phyloP scores from a whole-genome alignment of 1,140 invertebrate genomes.

The Papilio polytes region DNA sequence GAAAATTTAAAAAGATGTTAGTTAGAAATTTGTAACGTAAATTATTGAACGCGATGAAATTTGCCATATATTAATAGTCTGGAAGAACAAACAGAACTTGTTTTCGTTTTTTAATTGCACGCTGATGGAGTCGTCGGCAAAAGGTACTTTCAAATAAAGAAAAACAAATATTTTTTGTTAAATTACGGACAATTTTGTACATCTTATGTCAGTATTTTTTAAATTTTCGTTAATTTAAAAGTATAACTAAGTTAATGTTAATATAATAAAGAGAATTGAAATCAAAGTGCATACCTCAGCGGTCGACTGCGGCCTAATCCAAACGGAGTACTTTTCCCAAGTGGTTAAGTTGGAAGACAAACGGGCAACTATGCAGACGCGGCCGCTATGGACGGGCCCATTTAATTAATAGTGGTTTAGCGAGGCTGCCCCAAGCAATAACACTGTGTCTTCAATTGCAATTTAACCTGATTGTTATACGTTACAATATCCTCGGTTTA shows the following conservation, averaged over 20 bases:
- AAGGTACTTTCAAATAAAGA: no score
- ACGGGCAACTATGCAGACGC: constrained; percentile 58
- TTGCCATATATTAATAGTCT: no score
- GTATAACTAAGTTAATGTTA: background rate
- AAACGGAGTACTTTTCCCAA: constrained; percentile 39
- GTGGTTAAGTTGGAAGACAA: constrained; percentile 49
- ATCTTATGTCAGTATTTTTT: no score
- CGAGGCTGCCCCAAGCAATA: constrained; percentile 26
- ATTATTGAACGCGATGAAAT: no score
- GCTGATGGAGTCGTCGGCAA: no score
- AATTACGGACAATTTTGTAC: no score
- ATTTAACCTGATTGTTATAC: constrained; percentile 25
- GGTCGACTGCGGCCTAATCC: constrained; percentile 18
- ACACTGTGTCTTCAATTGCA: constrained; percentile 27
- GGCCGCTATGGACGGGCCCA: constrained; percentile 50
- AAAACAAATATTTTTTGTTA: no score
- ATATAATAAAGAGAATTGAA: background rate
- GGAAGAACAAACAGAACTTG: no score
- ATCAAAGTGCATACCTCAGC: constrained; percentile 10
- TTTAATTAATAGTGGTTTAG: constrained; percentile 57
- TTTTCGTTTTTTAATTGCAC: no score
- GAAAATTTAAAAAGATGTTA: no score
- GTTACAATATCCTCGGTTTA: background rate
- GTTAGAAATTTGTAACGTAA: no score
- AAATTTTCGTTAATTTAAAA: background rate